These are phyloP conservation scores for Ernsta delagoae DNA, from an alignment of 2,888 invertebrate genomes.

Conservation along the genomic window DNA sequence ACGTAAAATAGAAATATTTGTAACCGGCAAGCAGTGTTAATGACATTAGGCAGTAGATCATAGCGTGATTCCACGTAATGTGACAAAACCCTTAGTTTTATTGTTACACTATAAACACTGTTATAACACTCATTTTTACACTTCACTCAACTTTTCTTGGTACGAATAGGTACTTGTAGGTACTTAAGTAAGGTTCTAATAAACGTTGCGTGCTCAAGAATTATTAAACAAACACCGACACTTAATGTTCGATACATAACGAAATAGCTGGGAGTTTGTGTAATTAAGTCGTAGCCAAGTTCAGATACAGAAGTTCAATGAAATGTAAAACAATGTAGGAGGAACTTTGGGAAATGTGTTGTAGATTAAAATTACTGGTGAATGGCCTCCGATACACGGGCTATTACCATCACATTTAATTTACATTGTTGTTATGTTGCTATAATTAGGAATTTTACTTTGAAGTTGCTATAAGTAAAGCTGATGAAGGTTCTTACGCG, in stretches of 20 bases:
- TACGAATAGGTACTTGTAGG: not conserved
- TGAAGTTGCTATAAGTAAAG: no score
- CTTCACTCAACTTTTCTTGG: not conserved
- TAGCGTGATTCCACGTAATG: no score
- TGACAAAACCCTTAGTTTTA: no score
- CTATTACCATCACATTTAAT: constrained; percentile 8
- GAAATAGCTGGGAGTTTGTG: constrained; percentile 24
- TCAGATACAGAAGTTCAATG: constrained; percentile 31
- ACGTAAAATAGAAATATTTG: constrained; percentile 48
- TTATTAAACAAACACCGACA: constrained; percentile 34
- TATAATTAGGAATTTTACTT: not conserved
- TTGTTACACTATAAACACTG: constrained; percentile 12
- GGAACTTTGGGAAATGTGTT: constrained; percentile 8
- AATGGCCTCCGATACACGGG: constrained; percentile 9
- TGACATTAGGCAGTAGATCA: no score
- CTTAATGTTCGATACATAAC: constrained; percentile 34
- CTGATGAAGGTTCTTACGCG: no score
- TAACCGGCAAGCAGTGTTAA: no score
- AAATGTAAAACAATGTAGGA: constrained; percentile 31
- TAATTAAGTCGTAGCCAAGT: constrained; percentile 36
- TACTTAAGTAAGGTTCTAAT: no score
- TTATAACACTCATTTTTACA: constrained; percentile 22
- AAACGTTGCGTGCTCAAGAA: constrained; percentile 31
- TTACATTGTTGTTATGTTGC: not conserved
- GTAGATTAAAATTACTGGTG: constrained; percentile 19